Base-by-base conservation (phyloP, 2,888 invertebrate genomes). In the Meiosimyza decipiens region DNA sequence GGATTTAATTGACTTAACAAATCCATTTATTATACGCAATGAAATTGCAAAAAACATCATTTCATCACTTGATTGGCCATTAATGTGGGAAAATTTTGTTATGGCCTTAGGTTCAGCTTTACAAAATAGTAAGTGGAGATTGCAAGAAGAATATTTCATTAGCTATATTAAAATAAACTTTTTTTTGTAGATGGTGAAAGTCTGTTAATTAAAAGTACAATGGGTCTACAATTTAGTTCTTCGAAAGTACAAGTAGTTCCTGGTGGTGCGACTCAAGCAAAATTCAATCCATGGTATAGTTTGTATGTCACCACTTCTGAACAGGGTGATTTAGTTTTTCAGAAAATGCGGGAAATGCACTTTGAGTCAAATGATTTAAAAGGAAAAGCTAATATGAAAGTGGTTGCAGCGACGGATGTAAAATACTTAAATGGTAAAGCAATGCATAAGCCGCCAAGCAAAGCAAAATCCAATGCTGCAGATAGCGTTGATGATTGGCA, bases 271-370 rank as follows among this genome's bases (percentile, higher is more conserved):
- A 80, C 80, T 3, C 75, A 77, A 22, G 59, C 81, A 1, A 80
- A 82, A 71, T 84, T 79, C 52, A 83, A 82, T 73, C 76, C 79
- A n/a, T 75, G 79, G 54, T 77, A 76, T 13, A 79, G 81, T 74
- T 16, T 78, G n/a, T 71, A 79, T 16, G 80, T 77, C 6, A 55
- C 75, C 4, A 80, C 76, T 1, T 76, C 80, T 1, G 81, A 83
- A 15, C 83, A 83, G 72, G 86, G 86, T 0, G 86, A 87, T 72
- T 28, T 86, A 3, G 64, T 77, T 0, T 76, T 86, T 11, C 28
- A 80, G 4, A 73, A 80, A 63, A 59, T 78, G 1, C 75, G 77
- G 16, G 81, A 85, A 68, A 70, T 80, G 2, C 77, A 82, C 55
- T 73, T 78, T 57, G 82, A 82, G 33, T 72, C 76, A 9, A 2